These are phyloP conservation scores for Coreoperca whiteheadi DNA, from an alignment of 2,113 vertebrate genomes.

Conservation along the genomic window DNA sequence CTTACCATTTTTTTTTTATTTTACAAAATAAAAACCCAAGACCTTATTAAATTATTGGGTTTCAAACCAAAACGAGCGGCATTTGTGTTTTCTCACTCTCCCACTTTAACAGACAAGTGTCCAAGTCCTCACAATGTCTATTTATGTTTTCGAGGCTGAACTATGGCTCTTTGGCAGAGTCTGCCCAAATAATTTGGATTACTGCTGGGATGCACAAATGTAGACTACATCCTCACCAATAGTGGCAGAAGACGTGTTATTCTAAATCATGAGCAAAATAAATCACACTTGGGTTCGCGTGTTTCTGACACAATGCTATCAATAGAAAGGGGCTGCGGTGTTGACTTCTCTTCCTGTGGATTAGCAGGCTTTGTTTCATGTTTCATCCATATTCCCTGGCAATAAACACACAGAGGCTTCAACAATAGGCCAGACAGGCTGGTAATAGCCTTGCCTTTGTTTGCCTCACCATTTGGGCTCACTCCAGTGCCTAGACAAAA, in stretches of 20 bases:
- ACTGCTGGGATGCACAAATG: conserved; percentile 51
- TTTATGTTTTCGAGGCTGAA: conserved; percentile 59
- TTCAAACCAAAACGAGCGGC: conserved; percentile 16
- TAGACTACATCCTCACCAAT: conserved; percentile 42
- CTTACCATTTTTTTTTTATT: not conserved
- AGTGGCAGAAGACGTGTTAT: conserved; percentile 55
- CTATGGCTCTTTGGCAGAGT: conserved; percentile 57
- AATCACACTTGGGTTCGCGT: conserved; percentile 73
- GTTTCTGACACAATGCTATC: conserved; percentile 80
- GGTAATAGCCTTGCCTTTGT: conserved; percentile 84
- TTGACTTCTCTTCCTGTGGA: conserved; percentile 81
- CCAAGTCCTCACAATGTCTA: conserved; percentile 52
- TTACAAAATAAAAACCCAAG: not conserved
- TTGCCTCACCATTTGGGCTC: conserved; percentile 81
- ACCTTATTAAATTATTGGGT: not conserved
- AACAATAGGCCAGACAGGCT: conserved; percentile 82
- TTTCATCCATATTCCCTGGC: conserved; percentile 84
- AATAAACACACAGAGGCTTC: conserved; percentile 79
- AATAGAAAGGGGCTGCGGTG: conserved; percentile 66
- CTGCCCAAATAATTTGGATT: conserved; percentile 69
- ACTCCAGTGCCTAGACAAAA: conserved; percentile 83
- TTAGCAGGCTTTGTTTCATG: conserved; percentile 82
- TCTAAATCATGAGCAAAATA: conserved; percentile 75
- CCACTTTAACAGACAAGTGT: conserved; percentile 35
- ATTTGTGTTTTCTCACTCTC: conserved; percentile 29